Percentiles rank a stretch among this genome's conserved stretches.
These are phyloP conservation scores for Nerophis lumbriciformis DNA, from an alignment of 2,113 vertebrate species.

Conservation along the genomic window DNA sequence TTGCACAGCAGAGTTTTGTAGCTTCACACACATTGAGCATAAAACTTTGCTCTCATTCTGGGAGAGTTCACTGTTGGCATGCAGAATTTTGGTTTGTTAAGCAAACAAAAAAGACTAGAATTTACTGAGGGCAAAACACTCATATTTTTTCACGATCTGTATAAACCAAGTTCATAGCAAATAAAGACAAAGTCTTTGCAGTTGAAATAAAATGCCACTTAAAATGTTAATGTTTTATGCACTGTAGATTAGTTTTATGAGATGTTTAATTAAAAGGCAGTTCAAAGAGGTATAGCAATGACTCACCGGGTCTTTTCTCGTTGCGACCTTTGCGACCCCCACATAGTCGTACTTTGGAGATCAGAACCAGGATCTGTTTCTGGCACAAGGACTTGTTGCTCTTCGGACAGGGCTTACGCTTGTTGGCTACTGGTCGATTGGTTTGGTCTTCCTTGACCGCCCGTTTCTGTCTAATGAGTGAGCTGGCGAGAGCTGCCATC, in stretches of 20 bases:
- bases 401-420: conserved; percentile 82
- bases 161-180: conserved; percentile 2
- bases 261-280: too few relatives aligned
- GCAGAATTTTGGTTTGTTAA: not conserved
- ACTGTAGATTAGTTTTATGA: conserved; percentile 2
- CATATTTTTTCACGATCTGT: conserved; percentile 1
- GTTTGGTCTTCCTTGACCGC: conserved; percentile 80
- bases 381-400: conserved; percentile 90
- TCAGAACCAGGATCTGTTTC: conserved; percentile 84
- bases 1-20: not conserved
- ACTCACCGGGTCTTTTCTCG: conserved; percentile 79
- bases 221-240: conserved; percentile 1
- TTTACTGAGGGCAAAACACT: not conserved
- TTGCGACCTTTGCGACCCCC: conserved; percentile 74
- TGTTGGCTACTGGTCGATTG: conserved; percentile 78
- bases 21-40: not conserved
- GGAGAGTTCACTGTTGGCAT: not conserved
- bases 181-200: not conserved
- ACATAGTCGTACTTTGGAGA: conserved; percentile 85
- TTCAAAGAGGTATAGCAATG: not conserved
- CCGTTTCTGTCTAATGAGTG: conserved; percentile 87
- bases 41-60: not conserved
- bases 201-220: conserved; percentile 1
- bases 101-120: not conserved
- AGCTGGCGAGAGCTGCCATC: conserved; percentile 87